Conservation (phyloP, 2,888 invertebrate genomes). For the Sicus ferrugineus region DNA sequence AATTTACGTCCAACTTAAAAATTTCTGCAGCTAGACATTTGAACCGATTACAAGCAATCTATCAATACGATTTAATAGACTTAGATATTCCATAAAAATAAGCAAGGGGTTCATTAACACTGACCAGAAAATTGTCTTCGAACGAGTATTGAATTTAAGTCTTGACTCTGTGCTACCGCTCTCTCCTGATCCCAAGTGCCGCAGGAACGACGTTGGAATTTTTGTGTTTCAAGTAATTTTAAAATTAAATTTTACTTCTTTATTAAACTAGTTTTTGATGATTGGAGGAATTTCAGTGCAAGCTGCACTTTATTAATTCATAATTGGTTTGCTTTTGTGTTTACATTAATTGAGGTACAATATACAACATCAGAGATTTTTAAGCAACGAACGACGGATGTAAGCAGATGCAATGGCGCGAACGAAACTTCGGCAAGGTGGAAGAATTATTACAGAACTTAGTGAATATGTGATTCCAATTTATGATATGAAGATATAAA, state of each 20-base stretch:
- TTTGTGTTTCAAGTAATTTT: slow-evolving; percentile 1
- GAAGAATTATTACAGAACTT: background rate
- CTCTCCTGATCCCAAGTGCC: slow-evolving; percentile 66
- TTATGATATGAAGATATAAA: no score
- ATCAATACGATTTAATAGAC: slow-evolving; percentile 23
- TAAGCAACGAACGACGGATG: background rate
- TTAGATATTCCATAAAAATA: slow-evolving; percentile 29
- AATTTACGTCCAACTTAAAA: slow-evolving; percentile 32
- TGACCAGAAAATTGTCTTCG: slow-evolving; percentile 40
- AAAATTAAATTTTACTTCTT: background rate
- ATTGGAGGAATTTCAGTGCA: slow-evolving; percentile 17
- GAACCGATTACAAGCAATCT: slow-evolving; percentile 24
- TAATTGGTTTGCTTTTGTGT: slow-evolving; percentile 54
- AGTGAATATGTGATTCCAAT: no score
- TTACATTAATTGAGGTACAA: slow-evolving; percentile 1
- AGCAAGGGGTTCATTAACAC: slow-evolving; percentile 36
- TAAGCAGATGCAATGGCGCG: background rate
- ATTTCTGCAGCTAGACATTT: slow-evolving; percentile 33
- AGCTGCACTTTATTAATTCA: slow-evolving; percentile 29
- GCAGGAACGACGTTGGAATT: slow-evolving; percentile 25
- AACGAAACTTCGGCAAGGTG: background rate
- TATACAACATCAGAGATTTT: background rate
- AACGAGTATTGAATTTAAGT: slow-evolving; percentile 36
- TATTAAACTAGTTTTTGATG: slow-evolving; percentile 29
- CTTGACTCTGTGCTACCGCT: slow-evolving; percentile 62